Evolutionary conservation across 37 sponge, comb jelly and placozoan genomes (phyloP).

Genomic region (Spongia lamella): DNA sequence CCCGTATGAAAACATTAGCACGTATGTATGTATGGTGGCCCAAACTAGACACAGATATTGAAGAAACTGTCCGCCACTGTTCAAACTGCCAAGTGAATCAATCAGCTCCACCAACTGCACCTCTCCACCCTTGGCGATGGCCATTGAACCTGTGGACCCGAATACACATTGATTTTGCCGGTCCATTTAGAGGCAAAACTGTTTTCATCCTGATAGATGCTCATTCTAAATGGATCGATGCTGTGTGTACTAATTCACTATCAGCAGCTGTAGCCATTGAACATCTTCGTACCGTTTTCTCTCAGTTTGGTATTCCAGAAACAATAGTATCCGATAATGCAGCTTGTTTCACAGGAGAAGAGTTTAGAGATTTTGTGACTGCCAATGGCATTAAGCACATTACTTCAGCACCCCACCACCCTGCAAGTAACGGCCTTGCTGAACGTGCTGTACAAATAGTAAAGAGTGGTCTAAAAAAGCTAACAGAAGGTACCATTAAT

Average conservation of each 20-base stretch:
- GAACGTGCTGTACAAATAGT: conserved; percentile 19
- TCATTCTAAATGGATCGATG: not conserved
- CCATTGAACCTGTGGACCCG: not conserved
- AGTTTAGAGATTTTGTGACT: conserved; percentile 15
- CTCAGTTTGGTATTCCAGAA: conserved; percentile 18
- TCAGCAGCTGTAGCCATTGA: not conserved
- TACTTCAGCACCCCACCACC: conserved; percentile 10
- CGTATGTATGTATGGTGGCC: conserved; percentile 38
- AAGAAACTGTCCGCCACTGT: not conserved
- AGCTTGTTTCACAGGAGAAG: conserved; percentile 2
- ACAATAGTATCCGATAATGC: conserved; percentile 27
- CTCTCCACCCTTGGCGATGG: conserved; percentile 6
- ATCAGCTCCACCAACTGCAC: conserved; percentile 5
- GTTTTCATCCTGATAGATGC: not conserved
- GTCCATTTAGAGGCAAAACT: not conserved
- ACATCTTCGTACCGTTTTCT: conserved; percentile 5
- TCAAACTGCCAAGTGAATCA: not conserved
- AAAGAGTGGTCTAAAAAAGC: conserved; percentile 23
- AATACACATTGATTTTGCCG: no score
- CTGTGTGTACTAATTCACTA: not conserved
- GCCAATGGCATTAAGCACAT: conserved; percentile 30
- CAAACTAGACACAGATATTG: conserved; percentile 12
- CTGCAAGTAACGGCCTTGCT: conserved; percentile 22
- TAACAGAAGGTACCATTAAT: not conserved
- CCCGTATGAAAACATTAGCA: conserved; percentile 19